Percentiles rank a stretch among this genome's conserved stretches.
Conservation (phyloP, 2,113 vertebrate genomes). For the Fulica atra region DNA sequence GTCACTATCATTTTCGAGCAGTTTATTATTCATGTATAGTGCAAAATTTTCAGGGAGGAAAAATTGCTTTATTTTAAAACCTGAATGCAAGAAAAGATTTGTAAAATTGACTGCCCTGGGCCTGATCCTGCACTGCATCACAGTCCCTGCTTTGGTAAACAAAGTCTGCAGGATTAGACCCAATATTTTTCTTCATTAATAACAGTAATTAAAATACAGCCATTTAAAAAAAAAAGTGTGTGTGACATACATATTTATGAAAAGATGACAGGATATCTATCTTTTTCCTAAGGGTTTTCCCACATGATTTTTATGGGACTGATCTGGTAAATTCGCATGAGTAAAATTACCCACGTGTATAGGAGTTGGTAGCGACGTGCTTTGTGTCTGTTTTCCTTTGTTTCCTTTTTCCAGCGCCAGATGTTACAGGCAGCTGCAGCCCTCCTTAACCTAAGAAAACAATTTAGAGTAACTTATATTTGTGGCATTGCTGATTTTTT, state of each 20-base stretch:
- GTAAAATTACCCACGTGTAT: background rate
- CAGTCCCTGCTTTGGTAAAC: background rate
- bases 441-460: background rate
- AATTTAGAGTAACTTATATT: background rate
- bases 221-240: fast-evolving
- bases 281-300: background rate
- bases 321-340: background rate
- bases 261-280: background rate
- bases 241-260: background rate
- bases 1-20: conserved; percentile 12
- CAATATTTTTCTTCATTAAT: background rate
- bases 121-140: background rate
- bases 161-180: background rate
- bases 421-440: background rate
- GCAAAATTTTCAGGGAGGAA: conserved; percentile 25
- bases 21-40: conserved; percentile 30
- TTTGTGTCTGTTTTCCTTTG: background rate
- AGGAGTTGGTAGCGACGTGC: background rate
- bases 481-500: background rate
- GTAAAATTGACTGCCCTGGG: background rate
- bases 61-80: conserved; percentile 44
- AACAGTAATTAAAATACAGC: background rate
- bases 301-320: background rate
- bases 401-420: background rate
- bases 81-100: background rate